Percentiles rank a stretch among this genome's conserved stretches.
Conservation (phyloP, 2,797 vertebrate species). For the Lophotriccus pileatus region DNA sequence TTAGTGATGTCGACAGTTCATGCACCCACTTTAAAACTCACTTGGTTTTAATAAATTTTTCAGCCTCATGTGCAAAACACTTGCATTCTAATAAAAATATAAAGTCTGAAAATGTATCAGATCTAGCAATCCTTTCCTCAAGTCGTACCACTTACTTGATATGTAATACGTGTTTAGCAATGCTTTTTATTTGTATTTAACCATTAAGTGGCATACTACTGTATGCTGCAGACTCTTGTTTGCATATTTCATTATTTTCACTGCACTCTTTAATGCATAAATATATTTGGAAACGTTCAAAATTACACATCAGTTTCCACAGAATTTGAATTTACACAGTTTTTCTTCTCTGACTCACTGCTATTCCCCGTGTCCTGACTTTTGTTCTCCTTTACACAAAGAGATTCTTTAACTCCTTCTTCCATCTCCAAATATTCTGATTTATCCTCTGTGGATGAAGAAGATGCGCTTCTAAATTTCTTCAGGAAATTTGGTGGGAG, state of each 20-base stretch:
- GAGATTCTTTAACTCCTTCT: conserved; percentile 95
- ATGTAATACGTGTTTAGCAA: conserved; percentile 76
- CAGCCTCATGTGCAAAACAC: conserved; percentile 80
- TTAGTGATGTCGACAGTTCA: conserved; percentile 72
- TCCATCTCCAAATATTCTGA: conserved; percentile 99
- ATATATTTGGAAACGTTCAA: conserved; percentile 73
- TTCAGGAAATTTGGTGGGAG: conserved; percentile 90
- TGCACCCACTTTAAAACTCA: conserved; percentile 61
- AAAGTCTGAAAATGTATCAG: conserved; percentile 73
- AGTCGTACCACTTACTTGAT: conserved; percentile 73
- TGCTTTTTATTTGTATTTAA: conserved; percentile 72
- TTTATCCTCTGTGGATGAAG: conserved; percentile 93
- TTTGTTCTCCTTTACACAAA: conserved; percentile 90
- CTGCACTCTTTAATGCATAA: conserved; percentile 81
- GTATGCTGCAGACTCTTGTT: conserved; percentile 74
- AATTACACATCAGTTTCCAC: conserved; percentile 98
- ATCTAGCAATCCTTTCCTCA: conserved; percentile 67
- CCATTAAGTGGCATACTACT: conserved; percentile 73
- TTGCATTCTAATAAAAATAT: conserved; percentile 83
- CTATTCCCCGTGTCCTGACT: conserved; percentile 92
- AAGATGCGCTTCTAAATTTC: conserved; percentile 90
- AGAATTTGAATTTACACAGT: conserved; percentile 90
- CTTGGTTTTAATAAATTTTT: conserved; percentile 60
- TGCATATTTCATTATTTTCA: conserved; percentile 81
- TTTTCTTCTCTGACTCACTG: conserved; percentile 92